These are phyloP conservation scores for Platygyra sinensis DNA, from an alignment of 64 coral and sea anemone species.

Conservation along the genomic window DNA sequence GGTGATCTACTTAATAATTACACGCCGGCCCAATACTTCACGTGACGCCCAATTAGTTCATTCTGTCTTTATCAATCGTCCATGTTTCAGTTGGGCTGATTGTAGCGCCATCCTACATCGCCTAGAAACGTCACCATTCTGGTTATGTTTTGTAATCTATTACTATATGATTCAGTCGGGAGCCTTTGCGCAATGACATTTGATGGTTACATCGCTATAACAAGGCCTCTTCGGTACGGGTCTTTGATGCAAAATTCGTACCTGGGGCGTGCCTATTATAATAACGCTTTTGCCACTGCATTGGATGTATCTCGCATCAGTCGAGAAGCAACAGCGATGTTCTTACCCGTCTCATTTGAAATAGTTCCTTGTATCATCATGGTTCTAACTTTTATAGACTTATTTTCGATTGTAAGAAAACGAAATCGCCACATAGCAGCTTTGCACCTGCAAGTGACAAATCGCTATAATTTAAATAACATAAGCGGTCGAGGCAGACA, in stretches of 20 bases:
- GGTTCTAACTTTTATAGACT: conserved; percentile 2
- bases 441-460: neutral
- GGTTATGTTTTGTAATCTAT: conserved; percentile 13
- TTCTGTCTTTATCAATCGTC: conserved; percentile 46
- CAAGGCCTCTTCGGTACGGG: conserved; percentile 35
- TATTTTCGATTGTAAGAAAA: conserved; percentile 23
- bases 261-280: conserved; percentile 20
- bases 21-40: conserved; percentile 41
- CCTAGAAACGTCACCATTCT: conserved; percentile 16
- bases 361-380: conserved; percentile 41
- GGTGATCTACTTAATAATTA: conserved; percentile 47
- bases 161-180: conserved; percentile 28
- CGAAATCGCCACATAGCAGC: conserved; percentile 12
- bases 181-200: conserved; percentile 46
- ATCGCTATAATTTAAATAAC: neutral
- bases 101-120: neutral
- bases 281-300: conserved; percentile 18
- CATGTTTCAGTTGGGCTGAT: conserved; percentile 37
- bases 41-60: conserved; percentile 43
- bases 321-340: neutral
- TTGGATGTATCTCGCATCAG: conserved; percentile 4
- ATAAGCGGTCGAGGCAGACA: neutral
- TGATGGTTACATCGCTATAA: conserved; percentile 43
- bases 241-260: conserved; percentile 25
- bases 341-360: conserved; percentile 3